Base-by-base conservation (phyloP, 2,797 vertebrate genomes). In the Amblyopsis hoosieri region DNA sequence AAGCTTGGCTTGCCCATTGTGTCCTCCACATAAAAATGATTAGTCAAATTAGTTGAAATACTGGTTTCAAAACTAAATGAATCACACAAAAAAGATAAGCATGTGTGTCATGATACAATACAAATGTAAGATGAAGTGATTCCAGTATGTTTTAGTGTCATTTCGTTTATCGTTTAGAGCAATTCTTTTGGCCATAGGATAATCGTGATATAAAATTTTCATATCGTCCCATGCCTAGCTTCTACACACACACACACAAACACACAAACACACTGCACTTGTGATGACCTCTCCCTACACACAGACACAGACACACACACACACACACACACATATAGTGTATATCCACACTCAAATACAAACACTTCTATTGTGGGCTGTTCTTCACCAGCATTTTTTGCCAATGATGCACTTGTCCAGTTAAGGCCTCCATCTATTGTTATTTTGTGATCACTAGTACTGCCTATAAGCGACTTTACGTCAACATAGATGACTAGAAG, bases 301-400 rank as follows among this genome's bases (percentile, higher is more conserved):
- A 12, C 47, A 63, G 56, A 59, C 52, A 50, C 37, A 60, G n/a
- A n/a, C 46, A 58, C 51, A 66, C 60, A 66, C 33, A 69, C 49
- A 45, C 14, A 12, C 47, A 63, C 61, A 60, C 52, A 50, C 42
- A 60, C 46, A 58, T 45, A 66, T 57, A 66, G 23, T 29, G 23
- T 29, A 69, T 53, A 67, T 52, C 33, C 13, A 50, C 50, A 67
- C 37, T 66, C 48, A 54, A 17, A 54, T 11, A 66, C 13, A 49
- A 10, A 57, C 58, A 74, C 48, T 2, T 3, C 3, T 17, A 64
- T 57, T 59, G 62, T 72, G 85, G 85, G 84, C 78, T 83, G 65
- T 87, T 81, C 76, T 71, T 85, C 88, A 92, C 90, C 91, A 92
- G 90, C 91, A 90, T 81, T 85, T 84, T 66, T 83, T 87, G 88